Evolutionary conservation across 2,113 vertebrate species (phyloP).

Genomic region (Bombycilla garrulus): DNA sequence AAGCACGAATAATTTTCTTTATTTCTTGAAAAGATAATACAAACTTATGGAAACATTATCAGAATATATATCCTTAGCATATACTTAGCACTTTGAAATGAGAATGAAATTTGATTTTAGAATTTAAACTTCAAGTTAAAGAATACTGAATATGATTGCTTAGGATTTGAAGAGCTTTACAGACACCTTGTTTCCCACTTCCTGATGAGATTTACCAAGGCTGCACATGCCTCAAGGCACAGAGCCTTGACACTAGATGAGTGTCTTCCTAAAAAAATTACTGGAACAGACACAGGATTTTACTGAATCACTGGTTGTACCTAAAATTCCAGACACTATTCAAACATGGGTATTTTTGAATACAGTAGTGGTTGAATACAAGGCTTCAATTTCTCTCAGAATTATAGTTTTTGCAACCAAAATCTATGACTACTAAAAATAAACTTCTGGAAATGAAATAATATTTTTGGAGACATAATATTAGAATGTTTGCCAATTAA

Average conservation of each 20-base stretch:
- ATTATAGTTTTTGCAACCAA: background rate
- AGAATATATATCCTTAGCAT: background rate
- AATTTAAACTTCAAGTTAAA: background rate
- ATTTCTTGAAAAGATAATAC: background rate
- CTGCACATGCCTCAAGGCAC: fast-evolving
- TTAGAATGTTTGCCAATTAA: background rate
- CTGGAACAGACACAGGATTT: background rate
- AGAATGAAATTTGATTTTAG: background rate
- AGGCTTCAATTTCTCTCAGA: background rate
- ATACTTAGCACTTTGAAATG: background rate
- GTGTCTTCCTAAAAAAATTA: background rate
- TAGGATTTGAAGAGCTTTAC: background rate
- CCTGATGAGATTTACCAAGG: background rate
- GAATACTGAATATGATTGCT: background rate
- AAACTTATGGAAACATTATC: background rate
- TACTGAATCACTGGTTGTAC: background rate
- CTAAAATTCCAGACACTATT: background rate
- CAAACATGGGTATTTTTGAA: background rate
- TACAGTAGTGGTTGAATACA: background rate
- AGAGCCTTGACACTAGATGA: background rate
- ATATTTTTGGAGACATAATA: background rate
- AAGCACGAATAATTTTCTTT: background rate
- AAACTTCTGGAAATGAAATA: background rate
- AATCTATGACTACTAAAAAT: background rate
- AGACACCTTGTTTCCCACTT: background rate